A percentile compares a stretch with the other conserved stretches of the same genome.
Evolutionary conservation across 2,113 vertebrate species (phyloP).

Genomic region (Irena cyanogastra): DNA sequence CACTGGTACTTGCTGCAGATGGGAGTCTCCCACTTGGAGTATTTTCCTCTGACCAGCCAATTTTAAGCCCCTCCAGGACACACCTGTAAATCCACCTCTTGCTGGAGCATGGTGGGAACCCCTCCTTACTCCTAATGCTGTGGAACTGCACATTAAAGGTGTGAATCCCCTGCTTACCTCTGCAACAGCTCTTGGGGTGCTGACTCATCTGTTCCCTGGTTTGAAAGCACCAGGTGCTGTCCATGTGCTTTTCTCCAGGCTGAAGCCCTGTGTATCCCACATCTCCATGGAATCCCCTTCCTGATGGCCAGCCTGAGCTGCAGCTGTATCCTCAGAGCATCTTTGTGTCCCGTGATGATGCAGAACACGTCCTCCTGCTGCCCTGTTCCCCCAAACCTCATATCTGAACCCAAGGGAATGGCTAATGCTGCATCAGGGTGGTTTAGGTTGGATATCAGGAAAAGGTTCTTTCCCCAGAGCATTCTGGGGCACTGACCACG

Average conservation of each 20-base stretch:
- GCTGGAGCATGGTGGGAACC: background rate
- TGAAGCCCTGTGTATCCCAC: background rate
- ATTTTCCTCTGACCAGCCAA: background rate
- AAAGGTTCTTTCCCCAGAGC: background rate
- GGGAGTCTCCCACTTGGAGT: background rate
- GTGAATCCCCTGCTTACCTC: background rate
- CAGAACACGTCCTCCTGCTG: background rate
- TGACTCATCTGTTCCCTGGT: background rate
- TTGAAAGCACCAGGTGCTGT: background rate
- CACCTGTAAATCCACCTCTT: background rate
- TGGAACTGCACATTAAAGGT: background rate
- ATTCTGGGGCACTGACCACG: background rate
- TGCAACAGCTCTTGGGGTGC: background rate
- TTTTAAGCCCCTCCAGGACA: background rate
- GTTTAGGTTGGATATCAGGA: rapidly evolving
- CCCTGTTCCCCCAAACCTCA: background rate
- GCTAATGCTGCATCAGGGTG: background rate
- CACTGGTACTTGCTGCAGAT: background rate
- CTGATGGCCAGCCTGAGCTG: background rate
- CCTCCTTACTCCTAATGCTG: background rate
- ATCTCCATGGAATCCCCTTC: background rate
- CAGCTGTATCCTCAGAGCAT: background rate
- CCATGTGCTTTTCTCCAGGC: background rate
- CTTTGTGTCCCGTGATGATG: background rate
- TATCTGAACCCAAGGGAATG: background rate